These are phyloP conservation scores for Platycercus adscitus DNA, from an alignment of 2,113 vertebrate species.

Conservation along the genomic window DNA sequence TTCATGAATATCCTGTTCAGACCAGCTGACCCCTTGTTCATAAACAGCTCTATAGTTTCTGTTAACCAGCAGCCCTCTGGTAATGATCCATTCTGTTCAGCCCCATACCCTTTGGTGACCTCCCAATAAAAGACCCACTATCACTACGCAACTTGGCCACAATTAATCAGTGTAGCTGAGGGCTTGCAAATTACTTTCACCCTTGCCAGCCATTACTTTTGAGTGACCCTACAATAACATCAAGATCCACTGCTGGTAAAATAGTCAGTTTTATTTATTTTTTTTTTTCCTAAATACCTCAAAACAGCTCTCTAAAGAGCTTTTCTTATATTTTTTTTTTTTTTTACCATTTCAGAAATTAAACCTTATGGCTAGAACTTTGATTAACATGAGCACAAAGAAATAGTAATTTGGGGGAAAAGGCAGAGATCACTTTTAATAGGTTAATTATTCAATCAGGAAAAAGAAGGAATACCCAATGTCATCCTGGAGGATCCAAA, in stretches of 20 bases:
- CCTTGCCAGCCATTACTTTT: conserved; percentile 26
- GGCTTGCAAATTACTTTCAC: conserved; percentile 47
- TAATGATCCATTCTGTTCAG: conserved; percentile 38
- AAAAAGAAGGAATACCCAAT: background rate
- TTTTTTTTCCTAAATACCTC: background rate
- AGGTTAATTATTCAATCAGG: background rate
- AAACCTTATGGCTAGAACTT: background rate
- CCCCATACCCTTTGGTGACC: conserved; percentile 52
- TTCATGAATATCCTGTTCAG: conserved; percentile 65
- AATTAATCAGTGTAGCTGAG: conserved; percentile 51
- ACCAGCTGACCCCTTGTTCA: conserved; percentile 37
- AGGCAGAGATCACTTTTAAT: background rate
- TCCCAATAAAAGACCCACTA: conserved; percentile 60
- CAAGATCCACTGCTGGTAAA: background rate
- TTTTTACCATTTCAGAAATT: background rate
- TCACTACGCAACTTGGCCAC: background rate
- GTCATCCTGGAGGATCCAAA: background rate
- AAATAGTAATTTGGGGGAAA: background rate
- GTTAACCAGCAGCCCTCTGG: conserved; percentile 49
- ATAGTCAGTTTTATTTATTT: background rate
- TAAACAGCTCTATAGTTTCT: conserved; percentile 58
- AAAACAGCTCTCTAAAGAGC: background rate
- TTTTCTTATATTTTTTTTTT: background rate
- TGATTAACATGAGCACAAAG: background rate
- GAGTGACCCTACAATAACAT: conserved; percentile 45